Evolutionary conservation across 2,113 vertebrate species (phyloP).

Genomic region (Amazona vittata): DNA sequence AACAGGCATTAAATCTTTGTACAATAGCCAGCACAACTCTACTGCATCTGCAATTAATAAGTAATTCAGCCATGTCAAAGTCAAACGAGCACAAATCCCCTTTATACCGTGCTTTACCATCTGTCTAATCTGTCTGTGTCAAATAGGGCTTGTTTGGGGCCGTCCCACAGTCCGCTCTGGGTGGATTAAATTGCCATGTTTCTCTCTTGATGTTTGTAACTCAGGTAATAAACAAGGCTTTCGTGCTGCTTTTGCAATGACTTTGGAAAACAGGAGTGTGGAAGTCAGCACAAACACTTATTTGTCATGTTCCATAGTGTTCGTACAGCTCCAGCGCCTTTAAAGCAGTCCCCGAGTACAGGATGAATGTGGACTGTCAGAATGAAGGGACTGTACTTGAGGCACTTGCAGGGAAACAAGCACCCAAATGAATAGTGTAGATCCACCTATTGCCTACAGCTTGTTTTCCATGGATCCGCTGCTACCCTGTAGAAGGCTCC

Average conservation of each 20-base stretch:
- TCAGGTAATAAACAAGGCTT: background rate
- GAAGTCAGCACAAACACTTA: background rate
- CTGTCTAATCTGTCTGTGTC: conserved; percentile 60
- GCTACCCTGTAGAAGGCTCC: background rate
- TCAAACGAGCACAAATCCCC: conserved; percentile 39
- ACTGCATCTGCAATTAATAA: conserved; percentile 8
- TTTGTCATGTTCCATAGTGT: background rate
- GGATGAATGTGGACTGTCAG: background rate
- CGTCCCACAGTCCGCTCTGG: background rate
- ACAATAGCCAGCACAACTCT: background rate
- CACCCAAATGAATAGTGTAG: background rate
- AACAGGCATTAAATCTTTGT: background rate
- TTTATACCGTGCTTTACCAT: conserved; percentile 24
- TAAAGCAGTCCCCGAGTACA: background rate
- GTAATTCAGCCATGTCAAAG: conserved; percentile 21
- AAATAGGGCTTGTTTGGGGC: conserved; percentile 61
- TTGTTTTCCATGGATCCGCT: background rate
- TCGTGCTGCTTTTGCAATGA: background rate
- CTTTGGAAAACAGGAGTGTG: background rate
- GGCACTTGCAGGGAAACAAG: background rate
- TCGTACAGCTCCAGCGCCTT: background rate
- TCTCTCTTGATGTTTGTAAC: background rate
- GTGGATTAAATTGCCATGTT: background rate
- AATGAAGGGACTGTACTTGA: background rate
- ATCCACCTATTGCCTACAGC: background rate